Base-by-base conservation (phyloP, 2,113 vertebrate genomes). In the Poeciliopsis turrubarensis region DNA sequence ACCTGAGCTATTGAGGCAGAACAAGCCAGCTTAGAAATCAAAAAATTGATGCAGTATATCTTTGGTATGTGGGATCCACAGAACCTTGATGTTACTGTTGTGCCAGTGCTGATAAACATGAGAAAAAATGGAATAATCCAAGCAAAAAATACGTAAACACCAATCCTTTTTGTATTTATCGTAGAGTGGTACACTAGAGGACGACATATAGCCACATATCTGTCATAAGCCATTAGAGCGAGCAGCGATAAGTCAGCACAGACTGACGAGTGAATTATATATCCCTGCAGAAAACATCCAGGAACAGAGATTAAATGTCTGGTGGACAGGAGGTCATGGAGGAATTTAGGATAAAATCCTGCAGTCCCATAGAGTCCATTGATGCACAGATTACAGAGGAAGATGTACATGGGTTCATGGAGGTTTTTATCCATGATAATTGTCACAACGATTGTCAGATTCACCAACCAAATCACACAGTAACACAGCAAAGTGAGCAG, bases 381-480 rank as follows among this genome's bases (percentile, higher is more conserved):
- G 4, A 89, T 84, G 64, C 88, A 89, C 65, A 89, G 51, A 41
- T 80, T 86, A 62, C 88, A 87, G 1, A 87, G 69, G 27, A 83
- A 87, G 30, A 89, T 80, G 31, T 87, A 86, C 88, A 89, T 89
- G 32, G 88, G 88, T 11, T 84, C 77, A 75, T 87, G 85, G 37
- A 89, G 81, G 17, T 7, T 82, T 76, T 66, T 82, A 30, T 89
- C 83, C 14, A 77, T 3, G 13, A 84, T 64, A 3, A 82, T 67
- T 1, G 60, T 70, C 10, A 81, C 31, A 68, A 84, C 81, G 44
- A 90, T 65, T 5, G 68, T 81, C 32, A 83, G 0, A 75, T 90
- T 90, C 4, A 79, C 30, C 37, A 86, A 4, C 75, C 73, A 85
- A 47, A 86, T 90, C 70, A 88, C 61, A 73, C 41, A 65, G 22